Evolutionary conservation across 1,140 invertebrate genomes (phyloP).

Genomic region (Drosophila ercepeae): DNA sequence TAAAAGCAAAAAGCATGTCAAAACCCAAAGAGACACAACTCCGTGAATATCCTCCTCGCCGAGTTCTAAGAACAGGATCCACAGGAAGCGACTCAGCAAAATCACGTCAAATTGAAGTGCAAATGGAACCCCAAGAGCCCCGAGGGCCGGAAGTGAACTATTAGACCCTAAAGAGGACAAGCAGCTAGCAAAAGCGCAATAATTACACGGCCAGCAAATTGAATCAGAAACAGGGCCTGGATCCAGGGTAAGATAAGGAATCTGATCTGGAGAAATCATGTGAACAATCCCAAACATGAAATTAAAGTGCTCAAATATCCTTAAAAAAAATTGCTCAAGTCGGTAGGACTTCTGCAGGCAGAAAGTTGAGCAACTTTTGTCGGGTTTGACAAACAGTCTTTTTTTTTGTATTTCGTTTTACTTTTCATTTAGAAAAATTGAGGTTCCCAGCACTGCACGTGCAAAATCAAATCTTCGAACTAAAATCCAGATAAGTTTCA

Average conservation of each 20-base stretch:
- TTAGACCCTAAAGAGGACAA: constrained; percentile 61
- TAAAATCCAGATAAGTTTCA: constrained; percentile 69
- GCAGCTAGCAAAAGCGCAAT: constrained; percentile 71
- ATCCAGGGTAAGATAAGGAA: constrained; percentile 58
- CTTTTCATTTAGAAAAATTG: background rate
- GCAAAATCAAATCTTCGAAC: constrained; percentile 48
- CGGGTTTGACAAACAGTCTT: constrained; percentile 31
- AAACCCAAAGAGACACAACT: constrained; percentile 43
- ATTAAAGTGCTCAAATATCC: constrained; percentile 77
- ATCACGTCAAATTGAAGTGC: constrained; percentile 80
- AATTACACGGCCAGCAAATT: constrained; percentile 48
- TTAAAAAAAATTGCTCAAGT: constrained; percentile 59
- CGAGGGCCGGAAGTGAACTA: constrained; percentile 73
- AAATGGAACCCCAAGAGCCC: constrained; percentile 41
- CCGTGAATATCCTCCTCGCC: constrained; percentile 8
- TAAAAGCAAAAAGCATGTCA: constrained; percentile 78
- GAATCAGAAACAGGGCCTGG: background rate
- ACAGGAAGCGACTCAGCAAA: constrained; percentile 81
- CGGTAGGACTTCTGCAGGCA: constrained; percentile 51
- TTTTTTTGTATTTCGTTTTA: background rate
- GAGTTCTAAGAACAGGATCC: constrained; percentile 30
- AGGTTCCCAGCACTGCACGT: constrained; percentile 77
- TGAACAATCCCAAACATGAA: constrained; percentile 79
- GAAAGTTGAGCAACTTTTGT: constrained; percentile 82
- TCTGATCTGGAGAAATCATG: constrained; percentile 78